Percentiles rank a stretch among this genome's conserved stretches.
Evolutionary conservation across 2,113 vertebrate genomes (phyloP).

Genomic region (Shinisaurus crocodilurus): DNA sequence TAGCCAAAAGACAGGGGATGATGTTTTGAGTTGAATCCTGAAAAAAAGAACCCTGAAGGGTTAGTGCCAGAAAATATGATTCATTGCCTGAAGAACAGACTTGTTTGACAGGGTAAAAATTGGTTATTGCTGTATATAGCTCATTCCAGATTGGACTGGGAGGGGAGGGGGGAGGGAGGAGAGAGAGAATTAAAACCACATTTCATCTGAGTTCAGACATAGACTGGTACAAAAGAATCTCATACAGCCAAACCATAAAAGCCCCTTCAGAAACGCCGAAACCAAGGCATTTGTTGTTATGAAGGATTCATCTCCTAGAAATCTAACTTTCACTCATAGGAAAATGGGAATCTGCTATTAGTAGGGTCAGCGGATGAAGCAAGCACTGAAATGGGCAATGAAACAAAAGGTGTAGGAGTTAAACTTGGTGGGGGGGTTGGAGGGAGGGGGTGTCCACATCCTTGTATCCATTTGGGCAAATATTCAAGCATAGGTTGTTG

Average conservation of each 20-base stretch:
- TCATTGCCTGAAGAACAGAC: conserved; percentile 19
- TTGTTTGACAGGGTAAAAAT: conserved; percentile 19
- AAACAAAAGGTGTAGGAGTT: background rate
- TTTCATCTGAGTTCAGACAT: conserved; percentile 23
- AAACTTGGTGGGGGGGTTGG: background rate
- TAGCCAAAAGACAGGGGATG: background rate
- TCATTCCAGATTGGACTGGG: conserved; percentile 16
- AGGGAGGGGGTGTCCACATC: background rate
- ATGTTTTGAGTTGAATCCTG: background rate
- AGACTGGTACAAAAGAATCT: background rate
- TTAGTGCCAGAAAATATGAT: conserved; percentile 12
- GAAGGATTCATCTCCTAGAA: background rate
- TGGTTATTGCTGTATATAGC: background rate
- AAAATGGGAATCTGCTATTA: background rate
- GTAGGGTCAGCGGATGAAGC: background rate
- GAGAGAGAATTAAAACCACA: conserved; percentile 27
- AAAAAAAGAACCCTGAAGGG: background rate
- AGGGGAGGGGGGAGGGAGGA: too few species aligned
- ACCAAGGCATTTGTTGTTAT: background rate
- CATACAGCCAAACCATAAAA: background rate
- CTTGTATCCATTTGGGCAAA: background rate
- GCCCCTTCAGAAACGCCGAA: background rate
- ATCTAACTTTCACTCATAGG: background rate
- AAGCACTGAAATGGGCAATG: background rate
- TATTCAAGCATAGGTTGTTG: background rate